Evolutionary conservation across 2,888 invertebrate genomes (phyloP).

Genomic region (Athetis lepigone): DNA sequence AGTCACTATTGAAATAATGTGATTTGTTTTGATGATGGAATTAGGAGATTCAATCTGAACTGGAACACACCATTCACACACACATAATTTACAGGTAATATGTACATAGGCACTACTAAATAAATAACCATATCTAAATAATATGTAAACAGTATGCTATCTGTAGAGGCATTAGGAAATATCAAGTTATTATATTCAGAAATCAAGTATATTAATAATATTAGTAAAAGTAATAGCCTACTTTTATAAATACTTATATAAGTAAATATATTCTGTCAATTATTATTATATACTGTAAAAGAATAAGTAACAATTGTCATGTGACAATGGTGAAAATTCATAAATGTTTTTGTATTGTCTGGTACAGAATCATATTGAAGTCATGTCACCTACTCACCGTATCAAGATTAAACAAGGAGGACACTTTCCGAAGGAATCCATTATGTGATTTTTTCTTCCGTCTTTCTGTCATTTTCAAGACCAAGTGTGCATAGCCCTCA

Average conservation of each 20-base stretch:
- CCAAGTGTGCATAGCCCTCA: constrained; percentile 85
- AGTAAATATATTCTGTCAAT: constrained; percentile 23
- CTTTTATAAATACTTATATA: constrained; percentile 12
- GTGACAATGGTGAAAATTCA: constrained; percentile 65
- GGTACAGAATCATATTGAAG: constrained; percentile 54
- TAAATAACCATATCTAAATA: constrained; percentile 27
- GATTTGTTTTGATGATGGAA: constrained; percentile 41
- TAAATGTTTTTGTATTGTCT: constrained; percentile 39
- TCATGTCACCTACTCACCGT: constrained; percentile 92
- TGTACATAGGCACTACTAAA: constrained; percentile 38
- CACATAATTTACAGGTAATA: constrained; percentile 33
- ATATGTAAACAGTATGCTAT: constrained; percentile 18
- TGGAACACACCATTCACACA: constrained; percentile 47
- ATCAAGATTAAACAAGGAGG: constrained; percentile 96
- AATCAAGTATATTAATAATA: constrained; percentile 44
- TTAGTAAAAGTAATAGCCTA: constrained; percentile 17
- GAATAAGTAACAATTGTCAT: constrained; percentile 35
- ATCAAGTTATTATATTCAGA: constrained; percentile 20
- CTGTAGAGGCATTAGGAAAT: constrained; percentile 25
- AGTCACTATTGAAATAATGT: constrained; percentile 20
- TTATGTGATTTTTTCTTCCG: constrained; percentile 90
- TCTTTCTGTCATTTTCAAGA: constrained; percentile 89
- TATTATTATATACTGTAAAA: constrained; percentile 25
- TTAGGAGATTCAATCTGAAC: constrained; percentile 18
- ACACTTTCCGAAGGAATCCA: constrained; percentile 97